Percentiles rank a stretch among this genome's conserved stretches.
Evolutionary conservation across 2,888 invertebrate genomes (phyloP).

Genomic region (Ctena decussata): DNA sequence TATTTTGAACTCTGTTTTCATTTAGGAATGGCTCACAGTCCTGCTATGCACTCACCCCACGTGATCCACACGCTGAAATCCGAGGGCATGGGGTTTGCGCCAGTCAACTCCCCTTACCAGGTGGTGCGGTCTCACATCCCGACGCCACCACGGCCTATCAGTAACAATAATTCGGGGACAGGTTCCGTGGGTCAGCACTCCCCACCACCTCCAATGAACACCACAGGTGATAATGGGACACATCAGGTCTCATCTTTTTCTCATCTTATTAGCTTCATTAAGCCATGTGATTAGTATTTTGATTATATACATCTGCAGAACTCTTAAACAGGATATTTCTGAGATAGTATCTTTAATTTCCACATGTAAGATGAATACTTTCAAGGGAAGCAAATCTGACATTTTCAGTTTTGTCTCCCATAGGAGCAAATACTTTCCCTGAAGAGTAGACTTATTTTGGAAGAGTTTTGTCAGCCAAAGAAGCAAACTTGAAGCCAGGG

Average conservation of each 20-base stretch:
- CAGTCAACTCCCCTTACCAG: constrained; percentile 68
- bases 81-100: constrained; percentile 71
- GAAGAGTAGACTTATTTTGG: too few relatives aligned
- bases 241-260: not conserved
- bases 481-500: too few relatives aligned
- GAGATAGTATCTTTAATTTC: too few relatives aligned
- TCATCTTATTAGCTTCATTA: not conserved
- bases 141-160: constrained; percentile 84
- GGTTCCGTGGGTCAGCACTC: constrained; percentile 62
- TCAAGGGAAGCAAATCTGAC: too few relatives aligned
- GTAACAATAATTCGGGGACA: constrained; percentile 80
- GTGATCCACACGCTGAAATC: constrained; percentile 83
- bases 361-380: too few relatives aligned
- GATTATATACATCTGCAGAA: too few relatives aligned
- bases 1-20: too few relatives aligned
- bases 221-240: constrained; percentile 51
- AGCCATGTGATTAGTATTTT: too few relatives aligned
- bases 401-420: too few relatives aligned
- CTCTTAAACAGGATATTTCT: too few relatives aligned
- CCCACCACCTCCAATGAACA: constrained; percentile 53
- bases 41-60: constrained; percentile 85
- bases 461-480: too few relatives aligned
- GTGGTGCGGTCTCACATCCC: constrained; percentile 72
- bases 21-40: constrained; percentile 66
- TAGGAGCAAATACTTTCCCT: too few relatives aligned